Conservation (phyloP, 1,140 invertebrate species). For the Drosophila leontia region DNA sequence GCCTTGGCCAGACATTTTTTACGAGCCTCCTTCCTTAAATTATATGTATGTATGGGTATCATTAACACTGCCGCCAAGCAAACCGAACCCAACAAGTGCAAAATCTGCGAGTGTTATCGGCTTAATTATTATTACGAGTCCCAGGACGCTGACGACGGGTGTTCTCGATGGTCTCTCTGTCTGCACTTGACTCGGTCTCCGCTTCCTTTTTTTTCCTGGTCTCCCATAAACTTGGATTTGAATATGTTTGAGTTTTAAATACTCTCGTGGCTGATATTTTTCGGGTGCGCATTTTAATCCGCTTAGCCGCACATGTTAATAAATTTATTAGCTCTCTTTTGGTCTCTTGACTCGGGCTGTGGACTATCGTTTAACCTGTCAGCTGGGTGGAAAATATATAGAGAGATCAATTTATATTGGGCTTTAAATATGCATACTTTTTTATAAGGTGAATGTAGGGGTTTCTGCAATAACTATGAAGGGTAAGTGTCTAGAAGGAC, state of each 20-base stretch:
- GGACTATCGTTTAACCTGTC: conserved; percentile 12
- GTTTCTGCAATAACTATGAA: background rate
- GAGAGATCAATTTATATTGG: conserved; percentile 1
- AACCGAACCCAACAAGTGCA: conserved; percentile 69
- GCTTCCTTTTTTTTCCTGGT: conserved; percentile 1
- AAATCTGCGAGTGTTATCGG: conserved; percentile 81
- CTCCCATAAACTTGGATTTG: conserved; percentile 77
- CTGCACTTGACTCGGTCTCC: conserved; percentile 57
- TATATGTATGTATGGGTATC: conserved; percentile 24
- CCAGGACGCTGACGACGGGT: conserved; percentile 65
- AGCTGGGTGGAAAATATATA: conserved; percentile 1
- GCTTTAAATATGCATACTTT: background rate
- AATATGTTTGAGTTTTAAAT: conserved; percentile 79
- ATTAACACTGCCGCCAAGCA: conserved; percentile 66
- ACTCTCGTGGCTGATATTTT: conserved; percentile 51
- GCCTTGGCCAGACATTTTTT: conserved; percentile 74
- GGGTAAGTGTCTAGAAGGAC: no score
- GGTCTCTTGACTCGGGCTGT: conserved; percentile 24
- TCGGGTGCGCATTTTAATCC: conserved; percentile 60
- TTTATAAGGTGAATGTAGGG: background rate
- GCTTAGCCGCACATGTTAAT: conserved; percentile 79
- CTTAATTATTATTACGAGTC: conserved; percentile 82
- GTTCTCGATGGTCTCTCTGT: conserved; percentile 45
- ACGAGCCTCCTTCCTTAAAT: conserved; percentile 26
- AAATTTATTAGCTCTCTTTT: conserved; percentile 62